Conservation (phyloP, 2,113 vertebrate genomes). For the Blennius ocellaris region DNA sequence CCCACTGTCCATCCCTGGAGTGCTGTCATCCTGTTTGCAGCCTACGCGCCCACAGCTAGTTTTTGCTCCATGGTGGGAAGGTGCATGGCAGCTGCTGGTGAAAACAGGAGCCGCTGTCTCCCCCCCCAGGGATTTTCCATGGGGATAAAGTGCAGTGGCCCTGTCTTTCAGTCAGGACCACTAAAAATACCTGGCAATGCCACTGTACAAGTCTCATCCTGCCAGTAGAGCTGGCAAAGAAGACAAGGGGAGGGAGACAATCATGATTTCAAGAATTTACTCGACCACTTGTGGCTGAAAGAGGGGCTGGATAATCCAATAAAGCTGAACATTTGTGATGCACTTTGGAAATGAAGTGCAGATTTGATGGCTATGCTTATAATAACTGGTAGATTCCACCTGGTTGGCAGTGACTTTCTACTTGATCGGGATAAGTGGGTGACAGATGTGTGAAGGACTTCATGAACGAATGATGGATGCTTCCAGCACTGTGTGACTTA, state of each 20-base stretch:
- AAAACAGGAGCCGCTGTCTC: slow-evolving; percentile 49
- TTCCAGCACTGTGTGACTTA: too few species aligned
- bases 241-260: slow-evolving; percentile 1
- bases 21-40: slow-evolving; percentile 63
- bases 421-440: not conserved
- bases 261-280: not conserved
- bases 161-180: slow-evolving; percentile 57
- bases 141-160: slow-evolving; percentile 50
- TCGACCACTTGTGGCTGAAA: not conserved
- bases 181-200: slow-evolving; percentile 72
- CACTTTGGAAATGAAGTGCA: not conserved
- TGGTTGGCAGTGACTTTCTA: not conserved
- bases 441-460: not conserved
- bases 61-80: slow-evolving; percentile 36
- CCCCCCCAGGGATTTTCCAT: slow-evolving; percentile 25
- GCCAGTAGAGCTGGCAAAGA: slow-evolving; percentile 15
- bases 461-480: not conserved
- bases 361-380: not conserved
- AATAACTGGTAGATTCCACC: not conserved
- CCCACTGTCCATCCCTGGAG: slow-evolving; percentile 54
- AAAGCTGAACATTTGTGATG: not conserved
- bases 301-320: not conserved
- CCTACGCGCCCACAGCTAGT: slow-evolving; percentile 56
- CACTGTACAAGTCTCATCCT: slow-evolving; percentile 25
- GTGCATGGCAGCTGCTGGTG: slow-evolving; percentile 71